Evolutionary conservation across 2,113 vertebrate species (phyloP), one percentile per base, ranked within the genome.

Genomic region (Alouatta palliata): DNA sequence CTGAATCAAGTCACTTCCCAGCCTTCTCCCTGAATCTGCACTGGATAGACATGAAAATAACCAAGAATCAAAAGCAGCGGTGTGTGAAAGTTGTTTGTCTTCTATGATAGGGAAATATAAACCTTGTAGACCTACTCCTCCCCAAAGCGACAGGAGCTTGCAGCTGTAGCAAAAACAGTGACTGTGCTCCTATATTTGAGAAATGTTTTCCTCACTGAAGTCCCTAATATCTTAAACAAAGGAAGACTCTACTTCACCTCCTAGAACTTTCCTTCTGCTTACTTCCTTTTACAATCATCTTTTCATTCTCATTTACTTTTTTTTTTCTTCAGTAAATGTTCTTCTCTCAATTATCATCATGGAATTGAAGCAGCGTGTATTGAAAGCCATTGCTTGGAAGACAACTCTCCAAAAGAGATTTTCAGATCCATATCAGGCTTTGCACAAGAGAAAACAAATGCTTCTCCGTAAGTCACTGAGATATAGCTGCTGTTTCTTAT

Each of bases 251-350:
- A 71, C 6, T 90, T 79, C n/a, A 85, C 2, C 14, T 85, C 61
- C 20, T 56, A n/a, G 6, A 66, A 64, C 49, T 85, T 77, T 80
- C n/a, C 89, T 84, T 92, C n/a, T 56, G 49, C 6, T 73, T 47
- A 21, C 32, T 89, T 43, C 23, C n/a, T 73, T 92, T 83, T 45
- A 49, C 43, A 35, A 25, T 43, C 54, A 43, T 52, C 8, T 84
- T 93, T 96, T 68, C 45, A 58, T 81, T 90, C 47, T 88, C 56
- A 35, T 70, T 83, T 95, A 45, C 76, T 11, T 70, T 58, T 85
- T n/a, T 71, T 76, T 20, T 13, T 27, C 21, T 75, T 75, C 56
- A 68, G 49, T 90, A 54, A 82, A 25, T 75, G 21, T 13, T 52
- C n/a, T 73, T 96, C 37, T 43, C 71, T 30, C 43, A 3, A 56